A percentile compares a stretch with the other conserved stretches of the same genome.
These are phyloP conservation scores for Mythimna pallens DNA, from an alignment of 2,888 invertebrate species.

Conservation along the genomic window DNA sequence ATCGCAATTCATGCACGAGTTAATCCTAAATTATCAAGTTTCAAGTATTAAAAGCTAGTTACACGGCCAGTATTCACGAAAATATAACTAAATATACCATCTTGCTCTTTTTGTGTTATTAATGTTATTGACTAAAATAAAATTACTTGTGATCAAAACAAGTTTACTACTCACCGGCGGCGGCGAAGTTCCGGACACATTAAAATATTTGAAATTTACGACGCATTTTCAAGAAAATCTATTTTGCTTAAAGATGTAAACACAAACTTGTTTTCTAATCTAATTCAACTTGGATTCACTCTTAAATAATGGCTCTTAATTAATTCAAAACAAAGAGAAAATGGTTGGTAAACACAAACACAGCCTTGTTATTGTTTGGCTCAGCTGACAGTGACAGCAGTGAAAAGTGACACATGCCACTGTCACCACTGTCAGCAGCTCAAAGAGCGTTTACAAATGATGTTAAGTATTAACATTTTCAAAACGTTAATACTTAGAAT, in stretches of 20 bases:
- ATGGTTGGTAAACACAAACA: conserved; percentile 1
- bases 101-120: no score
- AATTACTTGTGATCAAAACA: conserved; percentile 1
- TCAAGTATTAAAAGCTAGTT: neutral
- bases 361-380: neutral
- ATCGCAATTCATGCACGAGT: no score
- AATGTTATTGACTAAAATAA: neutral
- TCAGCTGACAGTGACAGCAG: neutral
- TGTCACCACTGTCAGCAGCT: conserved; percentile 23
- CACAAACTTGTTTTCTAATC: conserved; percentile 15
- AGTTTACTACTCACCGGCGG: conserved; percentile 41
- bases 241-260: neutral
- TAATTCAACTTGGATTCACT: neutral
- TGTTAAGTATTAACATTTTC: neutral
- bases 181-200: conserved; percentile 4
- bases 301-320: neutral
- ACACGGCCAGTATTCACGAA: neutral
- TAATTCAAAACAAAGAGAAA: neutral
- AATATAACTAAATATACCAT: neutral
- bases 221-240: conserved; percentile 9
- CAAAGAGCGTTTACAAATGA: conserved; percentile 11
- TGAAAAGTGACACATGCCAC: neutral
- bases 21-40: no score
- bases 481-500: neutral
- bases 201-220: conserved; percentile 5